These are phyloP conservation scores for Sphenodon punctatus DNA, from an alignment of 2,797 vertebrate species.

Conservation along the genomic window DNA sequence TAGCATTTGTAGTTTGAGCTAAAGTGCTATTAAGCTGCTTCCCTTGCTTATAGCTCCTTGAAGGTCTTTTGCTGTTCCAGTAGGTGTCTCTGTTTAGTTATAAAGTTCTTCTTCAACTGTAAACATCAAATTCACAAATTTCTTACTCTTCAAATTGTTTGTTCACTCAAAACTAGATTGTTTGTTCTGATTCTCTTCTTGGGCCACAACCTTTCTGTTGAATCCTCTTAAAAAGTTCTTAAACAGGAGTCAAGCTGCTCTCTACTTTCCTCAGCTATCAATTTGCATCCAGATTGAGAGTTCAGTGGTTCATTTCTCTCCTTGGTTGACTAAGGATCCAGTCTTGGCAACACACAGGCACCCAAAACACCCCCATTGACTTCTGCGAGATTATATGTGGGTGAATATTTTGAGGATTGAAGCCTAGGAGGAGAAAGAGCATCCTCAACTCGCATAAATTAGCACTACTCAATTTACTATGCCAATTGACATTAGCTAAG, in stretches of 20 bases:
- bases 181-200: background rate
- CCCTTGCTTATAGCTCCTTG: background rate
- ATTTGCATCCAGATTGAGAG: background rate
- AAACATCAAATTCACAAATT: background rate
- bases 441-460: no score
- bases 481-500: no score
- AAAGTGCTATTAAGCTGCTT: background rate
- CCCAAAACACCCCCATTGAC: no score
- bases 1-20: background rate
- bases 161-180: background rate
- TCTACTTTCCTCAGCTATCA: background rate
- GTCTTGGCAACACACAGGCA: no score
- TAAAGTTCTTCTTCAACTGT: background rate
- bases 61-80: slow-evolving; percentile 1
- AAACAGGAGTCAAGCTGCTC: background rate
- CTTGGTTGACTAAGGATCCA: background rate
- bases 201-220: background rate
- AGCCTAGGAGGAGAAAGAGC: no score
- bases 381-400: no score
- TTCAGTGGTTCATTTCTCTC: background rate
- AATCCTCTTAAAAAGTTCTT: background rate
- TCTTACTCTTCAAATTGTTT: background rate
- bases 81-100: slow-evolving; percentile 18
- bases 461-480: no score
- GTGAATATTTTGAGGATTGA: no score